Evolutionary conservation across 64 coral and sea anemone genomes (phyloP).

Genomic region (Acropora tenuis): DNA sequence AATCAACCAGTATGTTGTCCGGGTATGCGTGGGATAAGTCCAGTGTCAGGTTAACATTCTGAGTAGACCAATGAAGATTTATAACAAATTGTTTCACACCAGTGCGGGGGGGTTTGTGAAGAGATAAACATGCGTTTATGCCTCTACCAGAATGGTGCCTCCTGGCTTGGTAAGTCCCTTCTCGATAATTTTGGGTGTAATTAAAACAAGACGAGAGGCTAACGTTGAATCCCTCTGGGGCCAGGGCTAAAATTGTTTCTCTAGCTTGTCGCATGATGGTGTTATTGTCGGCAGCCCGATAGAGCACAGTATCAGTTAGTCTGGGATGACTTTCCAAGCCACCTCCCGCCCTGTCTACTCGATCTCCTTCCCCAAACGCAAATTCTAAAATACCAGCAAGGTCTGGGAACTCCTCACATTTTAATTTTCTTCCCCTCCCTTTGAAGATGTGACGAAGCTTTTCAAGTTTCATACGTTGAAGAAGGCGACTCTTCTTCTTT

Average conservation of each 20-base stretch:
- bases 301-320: conserved; percentile 51
- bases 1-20: no score
- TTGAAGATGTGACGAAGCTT: conserved; percentile 22
- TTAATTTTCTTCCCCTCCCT: conserved; percentile 50
- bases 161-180: no score
- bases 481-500: conserved; percentile 7
- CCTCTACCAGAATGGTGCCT: no score
- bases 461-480: not conserved
- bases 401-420: conserved; percentile 71
- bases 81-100: no score
- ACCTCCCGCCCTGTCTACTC: conserved; percentile 20
- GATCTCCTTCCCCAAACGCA: no score
- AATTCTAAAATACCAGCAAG: conserved; percentile 10
- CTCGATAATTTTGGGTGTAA: no score
- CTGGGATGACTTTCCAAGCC: conserved; percentile 30
- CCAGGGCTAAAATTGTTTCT: no score
- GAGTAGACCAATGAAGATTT: conserved; percentile 28
- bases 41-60: conserved; percentile 50
- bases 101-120: no score
- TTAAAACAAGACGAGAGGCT: no score
- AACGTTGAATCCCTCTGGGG: no score
- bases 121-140: no score
- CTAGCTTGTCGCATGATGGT: no score
- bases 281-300: not conserved
- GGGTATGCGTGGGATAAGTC: not conserved